Percentiles rank a stretch among this genome's conserved stretches.
Evolutionary conservation across 2,888 invertebrate genomes (phyloP).

Genomic region (Creontiades dilutus): DNA sequence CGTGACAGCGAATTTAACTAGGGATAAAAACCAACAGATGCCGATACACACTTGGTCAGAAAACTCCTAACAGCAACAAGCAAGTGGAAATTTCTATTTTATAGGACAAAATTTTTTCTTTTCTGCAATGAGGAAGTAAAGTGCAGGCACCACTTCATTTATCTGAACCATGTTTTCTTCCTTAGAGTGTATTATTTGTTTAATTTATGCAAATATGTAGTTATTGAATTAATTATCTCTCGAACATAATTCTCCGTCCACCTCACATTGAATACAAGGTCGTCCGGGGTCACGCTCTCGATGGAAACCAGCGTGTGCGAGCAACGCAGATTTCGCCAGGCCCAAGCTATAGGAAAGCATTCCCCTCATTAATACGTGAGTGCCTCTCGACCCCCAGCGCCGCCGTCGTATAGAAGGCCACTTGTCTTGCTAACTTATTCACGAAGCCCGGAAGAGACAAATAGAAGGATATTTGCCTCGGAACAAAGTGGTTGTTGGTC

Average conservation of each 20-base stretch:
- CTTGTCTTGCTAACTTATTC: conserved; percentile 39
- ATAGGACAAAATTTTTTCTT: too few relatives aligned
- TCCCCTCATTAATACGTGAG: conserved; percentile 32
- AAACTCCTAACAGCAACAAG: too few relatives aligned
- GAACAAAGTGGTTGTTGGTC: conserved; percentile 13
- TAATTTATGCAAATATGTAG: too few relatives aligned
- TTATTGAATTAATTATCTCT: too few relatives aligned
- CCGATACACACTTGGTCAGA: too few relatives aligned
- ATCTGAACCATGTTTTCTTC: too few relatives aligned
- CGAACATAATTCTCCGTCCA: not conserved
- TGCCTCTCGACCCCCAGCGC: not conserved
- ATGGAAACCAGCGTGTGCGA: not conserved
- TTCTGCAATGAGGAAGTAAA: too few relatives aligned
- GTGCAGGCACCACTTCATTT: too few relatives aligned
- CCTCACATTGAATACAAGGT: not conserved
- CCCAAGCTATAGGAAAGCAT: conserved; percentile 11
- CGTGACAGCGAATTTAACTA: too few relatives aligned
- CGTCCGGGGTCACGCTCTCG: not conserved
- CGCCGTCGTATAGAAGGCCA: conserved; percentile 24
- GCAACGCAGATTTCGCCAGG: conserved; percentile 16
- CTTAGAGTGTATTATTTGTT: too few relatives aligned
- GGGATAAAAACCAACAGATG: too few relatives aligned
- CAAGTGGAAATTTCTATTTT: too few relatives aligned
- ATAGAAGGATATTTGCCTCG: conserved; percentile 27
- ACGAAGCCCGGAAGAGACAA: conserved; percentile 34